These are phyloP conservation scores for Planococcus citri DNA, from an alignment of 1,140 invertebrate species.

Conservation along the genomic window DNA sequence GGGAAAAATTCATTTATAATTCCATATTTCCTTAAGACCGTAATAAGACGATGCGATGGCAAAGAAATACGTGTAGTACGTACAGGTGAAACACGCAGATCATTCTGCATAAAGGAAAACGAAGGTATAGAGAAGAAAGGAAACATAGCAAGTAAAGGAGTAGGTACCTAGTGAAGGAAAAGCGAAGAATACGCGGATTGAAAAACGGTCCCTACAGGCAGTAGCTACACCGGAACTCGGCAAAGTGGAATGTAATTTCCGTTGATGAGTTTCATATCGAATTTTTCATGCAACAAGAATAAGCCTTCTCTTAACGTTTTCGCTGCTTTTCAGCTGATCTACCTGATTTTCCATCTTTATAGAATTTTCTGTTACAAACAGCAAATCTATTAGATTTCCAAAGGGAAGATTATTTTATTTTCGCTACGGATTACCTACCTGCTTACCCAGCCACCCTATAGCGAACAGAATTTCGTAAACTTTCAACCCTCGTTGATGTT, in stretches of 20 bases:
- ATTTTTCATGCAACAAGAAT: conserved; percentile 14
- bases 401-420: too few relatives aligned
- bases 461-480: too few relatives aligned
- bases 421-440: too few relatives aligned
- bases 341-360: neutral
- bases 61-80: too few relatives aligned
- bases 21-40: too few relatives aligned
- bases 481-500: too few relatives aligned
- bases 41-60: too few relatives aligned
- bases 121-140: neutral
- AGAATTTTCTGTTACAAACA: neutral
- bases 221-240: conserved; percentile 8
- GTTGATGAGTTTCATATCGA: conserved; percentile 16
- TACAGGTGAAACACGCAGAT: too few relatives aligned
- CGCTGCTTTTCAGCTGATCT: neutral
- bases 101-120: neutral
- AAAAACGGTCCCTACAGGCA: neutral
- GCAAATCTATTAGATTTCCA: too few relatives aligned
- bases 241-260: conserved; percentile 18
- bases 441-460: too few relatives aligned
- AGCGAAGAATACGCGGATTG: neutral
- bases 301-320: neutral
- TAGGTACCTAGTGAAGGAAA: neutral
- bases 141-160: neutral
- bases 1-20: too few relatives aligned